phyloP scores from a whole-genome alignment of 2,797 vertebrate species.

The Clamator glandarius region DNA sequence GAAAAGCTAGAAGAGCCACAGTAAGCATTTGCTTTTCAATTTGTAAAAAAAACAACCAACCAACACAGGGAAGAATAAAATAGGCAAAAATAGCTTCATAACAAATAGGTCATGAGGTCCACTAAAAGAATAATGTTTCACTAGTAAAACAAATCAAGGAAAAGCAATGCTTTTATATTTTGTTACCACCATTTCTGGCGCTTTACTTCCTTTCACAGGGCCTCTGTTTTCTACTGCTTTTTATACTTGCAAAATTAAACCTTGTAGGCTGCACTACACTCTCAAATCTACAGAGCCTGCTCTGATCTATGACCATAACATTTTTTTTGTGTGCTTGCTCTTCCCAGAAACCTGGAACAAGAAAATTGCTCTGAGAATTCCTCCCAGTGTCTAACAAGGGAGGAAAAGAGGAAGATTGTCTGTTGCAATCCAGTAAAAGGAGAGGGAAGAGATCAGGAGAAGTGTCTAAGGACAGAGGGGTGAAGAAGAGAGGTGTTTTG shows the following conservation, averaged over 20 bases:
- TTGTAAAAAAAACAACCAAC: background rate
- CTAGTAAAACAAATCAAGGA: constrained; percentile 6
- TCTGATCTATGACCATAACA: background rate
- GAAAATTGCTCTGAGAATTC: background rate
- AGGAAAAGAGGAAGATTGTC: background rate
- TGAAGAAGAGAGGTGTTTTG: background rate
- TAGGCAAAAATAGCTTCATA: background rate
- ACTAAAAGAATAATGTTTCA: constrained; percentile 8
- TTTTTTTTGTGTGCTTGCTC: background rate
- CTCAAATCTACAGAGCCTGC: background rate
- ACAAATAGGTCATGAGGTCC: background rate
- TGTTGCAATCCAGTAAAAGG: background rate
- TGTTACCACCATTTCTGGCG: background rate
- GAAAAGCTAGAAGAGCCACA: background rate
- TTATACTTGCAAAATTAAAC: background rate
- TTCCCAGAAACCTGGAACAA: background rate
- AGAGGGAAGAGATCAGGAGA: background rate
- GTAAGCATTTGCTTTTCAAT: background rate
- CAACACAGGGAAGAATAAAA: background rate
- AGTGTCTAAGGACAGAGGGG: background rate
- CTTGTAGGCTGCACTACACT: background rate
- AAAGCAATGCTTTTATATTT: background rate
- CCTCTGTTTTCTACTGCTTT: background rate
- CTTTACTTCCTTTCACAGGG: background rate
- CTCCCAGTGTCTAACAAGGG: background rate